phyloP scores from a whole-genome alignment of 2,888 invertebrate genomes.

The Tinea pellionella region DNA sequence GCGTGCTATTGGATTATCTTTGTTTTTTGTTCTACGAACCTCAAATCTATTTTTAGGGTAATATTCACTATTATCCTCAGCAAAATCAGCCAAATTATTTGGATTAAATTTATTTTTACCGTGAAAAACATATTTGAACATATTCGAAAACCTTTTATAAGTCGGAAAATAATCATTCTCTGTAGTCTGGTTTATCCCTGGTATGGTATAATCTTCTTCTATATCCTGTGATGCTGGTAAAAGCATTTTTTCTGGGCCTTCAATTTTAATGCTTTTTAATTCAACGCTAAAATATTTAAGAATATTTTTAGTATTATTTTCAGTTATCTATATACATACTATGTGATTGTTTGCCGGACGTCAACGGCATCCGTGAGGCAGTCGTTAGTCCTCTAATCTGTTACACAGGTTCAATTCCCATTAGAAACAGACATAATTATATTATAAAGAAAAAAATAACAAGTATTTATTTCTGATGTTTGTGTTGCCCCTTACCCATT shows the following conservation, averaged over 20 bases:
- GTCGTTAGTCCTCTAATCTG: too few relatives aligned
- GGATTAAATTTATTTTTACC: background rate
- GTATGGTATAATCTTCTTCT: background rate
- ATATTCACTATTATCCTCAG: background rate
- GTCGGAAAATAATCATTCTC: background rate
- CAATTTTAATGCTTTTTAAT: constrained; percentile 41
- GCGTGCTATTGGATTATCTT: too few relatives aligned
- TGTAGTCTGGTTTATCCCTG: background rate
- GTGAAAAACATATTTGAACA: background rate
- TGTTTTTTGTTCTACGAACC: background rate
- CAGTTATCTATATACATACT: too few relatives aligned
- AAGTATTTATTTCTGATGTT: too few relatives aligned
- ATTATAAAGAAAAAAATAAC: too few relatives aligned
- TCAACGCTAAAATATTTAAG: constrained; percentile 36
- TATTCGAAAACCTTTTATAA: background rate
- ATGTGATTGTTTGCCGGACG: too few relatives aligned
- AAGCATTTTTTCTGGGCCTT: constrained; percentile 18
- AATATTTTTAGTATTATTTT: background rate
- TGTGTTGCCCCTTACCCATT: too few relatives aligned
- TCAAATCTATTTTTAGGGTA: background rate
- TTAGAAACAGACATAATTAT: too few relatives aligned
- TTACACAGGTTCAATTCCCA: too few relatives aligned
- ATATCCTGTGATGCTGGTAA: background rate
- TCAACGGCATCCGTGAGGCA: too few relatives aligned
- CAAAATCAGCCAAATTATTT: background rate